These are phyloP conservation scores for Halichoeres trimaculatus DNA, from an alignment of 2,113 vertebrate genomes.

Conservation along the genomic window DNA sequence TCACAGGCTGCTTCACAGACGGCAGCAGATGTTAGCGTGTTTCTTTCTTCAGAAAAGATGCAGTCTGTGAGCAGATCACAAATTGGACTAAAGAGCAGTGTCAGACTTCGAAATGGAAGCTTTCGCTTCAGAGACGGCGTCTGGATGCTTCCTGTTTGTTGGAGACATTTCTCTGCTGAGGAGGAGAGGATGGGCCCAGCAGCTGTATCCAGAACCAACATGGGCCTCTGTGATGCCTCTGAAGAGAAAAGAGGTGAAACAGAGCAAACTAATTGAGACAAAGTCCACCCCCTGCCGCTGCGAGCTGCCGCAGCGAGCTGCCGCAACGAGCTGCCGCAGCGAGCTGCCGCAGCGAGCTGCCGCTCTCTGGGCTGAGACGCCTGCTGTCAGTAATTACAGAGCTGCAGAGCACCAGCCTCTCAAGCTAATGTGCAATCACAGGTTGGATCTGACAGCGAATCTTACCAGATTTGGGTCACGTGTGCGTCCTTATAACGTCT, in stretches of 20 bases:
- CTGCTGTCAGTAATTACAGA: slow-evolving; percentile 74
- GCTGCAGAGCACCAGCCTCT: slow-evolving; percentile 63
- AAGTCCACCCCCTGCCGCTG: slow-evolving; percentile 68
- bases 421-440: slow-evolving; percentile 76
- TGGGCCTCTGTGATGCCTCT: slow-evolving; percentile 52
- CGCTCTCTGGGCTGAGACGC: slow-evolving; percentile 69
- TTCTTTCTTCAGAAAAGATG: slow-evolving; percentile 39
- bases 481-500: slow-evolving; percentile 50
- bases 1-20: slow-evolving; percentile 32
- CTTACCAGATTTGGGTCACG: slow-evolving; percentile 61
- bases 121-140: slow-evolving; percentile 43
- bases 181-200: slow-evolving; percentile 43
- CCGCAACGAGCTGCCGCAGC: too few relatives aligned
- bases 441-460: slow-evolving; percentile 68
- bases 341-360: too few relatives aligned
- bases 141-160: slow-evolving; percentile 33
- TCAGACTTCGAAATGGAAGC: slow-evolving; percentile 38
- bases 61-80: slow-evolving; percentile 50
- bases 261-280: slow-evolving; percentile 74
- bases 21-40: slow-evolving; percentile 20
- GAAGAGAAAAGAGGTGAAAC: slow-evolving; percentile 58
- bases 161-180: slow-evolving; percentile 26
- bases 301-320: too few relatives aligned
- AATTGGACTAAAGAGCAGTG: slow-evolving; percentile 33
- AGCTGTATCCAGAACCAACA: slow-evolving; percentile 40